Conservation (phyloP, 2,888 invertebrate species). For the Glyphotaelius pellucidus region DNA sequence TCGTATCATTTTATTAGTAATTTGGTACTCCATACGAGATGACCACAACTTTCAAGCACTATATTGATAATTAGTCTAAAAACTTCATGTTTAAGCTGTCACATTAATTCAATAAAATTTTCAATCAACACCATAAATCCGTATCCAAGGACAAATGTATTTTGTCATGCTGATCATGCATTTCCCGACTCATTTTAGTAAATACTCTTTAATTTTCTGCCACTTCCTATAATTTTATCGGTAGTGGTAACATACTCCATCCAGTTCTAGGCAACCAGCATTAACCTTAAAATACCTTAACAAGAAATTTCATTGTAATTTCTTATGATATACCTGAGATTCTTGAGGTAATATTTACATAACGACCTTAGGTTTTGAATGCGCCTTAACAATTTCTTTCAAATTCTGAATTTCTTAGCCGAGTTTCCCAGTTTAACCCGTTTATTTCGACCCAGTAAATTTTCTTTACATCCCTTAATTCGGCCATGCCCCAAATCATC, state of each 20-base stretch:
- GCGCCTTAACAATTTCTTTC: background rate
- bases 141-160: no score
- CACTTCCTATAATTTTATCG: no score
- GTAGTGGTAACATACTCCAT: background rate
- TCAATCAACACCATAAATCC: background rate
- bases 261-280: background rate
- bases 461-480: conserved; percentile 43
- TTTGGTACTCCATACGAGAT: no score
- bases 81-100: no score
- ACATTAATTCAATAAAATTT: background rate
- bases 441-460: conserved; percentile 9
- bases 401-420: background rate
- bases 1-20: no score
- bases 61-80: no score
- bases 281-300: background rate
- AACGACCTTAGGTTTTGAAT: background rate
- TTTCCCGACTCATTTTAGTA: no score
- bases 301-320: background rate
- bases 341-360: background rate
- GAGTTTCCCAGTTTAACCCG: background rate
- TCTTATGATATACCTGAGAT: background rate
- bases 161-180: no score
- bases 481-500: conserved; percentile 41
- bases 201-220: no score
- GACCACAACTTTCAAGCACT: no score